Percentiles rank a stretch among this genome's conserved stretches.
These are phyloP conservation scores for Drosophila trapezifrons DNA, from an alignment of 1,140 invertebrate genomes.

Conservation along the genomic window DNA sequence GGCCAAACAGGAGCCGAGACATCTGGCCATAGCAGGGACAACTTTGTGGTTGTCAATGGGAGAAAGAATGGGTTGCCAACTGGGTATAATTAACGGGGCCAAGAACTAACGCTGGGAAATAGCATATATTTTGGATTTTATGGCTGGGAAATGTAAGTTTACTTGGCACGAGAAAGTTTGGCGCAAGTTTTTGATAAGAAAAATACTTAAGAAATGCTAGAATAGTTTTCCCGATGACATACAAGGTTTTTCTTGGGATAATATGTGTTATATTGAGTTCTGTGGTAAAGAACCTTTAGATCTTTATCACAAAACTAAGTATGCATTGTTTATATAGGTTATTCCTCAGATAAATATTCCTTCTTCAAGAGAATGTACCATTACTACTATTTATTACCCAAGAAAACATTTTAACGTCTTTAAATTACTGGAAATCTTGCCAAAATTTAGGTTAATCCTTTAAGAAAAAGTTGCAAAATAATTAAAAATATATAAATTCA, in stretches of 20 bases:
- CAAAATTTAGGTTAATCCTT: not conserved
- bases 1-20: conserved; percentile 38
- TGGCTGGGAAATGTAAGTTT: not conserved
- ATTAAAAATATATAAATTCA: not conserved
- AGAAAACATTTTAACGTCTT: not conserved
- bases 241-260: not conserved
- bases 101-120: conserved; percentile 1
- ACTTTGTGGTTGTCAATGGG: conserved; percentile 41
- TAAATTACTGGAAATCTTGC: no score
- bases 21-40: conserved; percentile 44
- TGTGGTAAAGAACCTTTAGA: not conserved
- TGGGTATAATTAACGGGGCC: conserved; percentile 26
- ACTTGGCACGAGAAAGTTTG: not conserved
- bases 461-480: not conserved
- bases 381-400: not conserved
- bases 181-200: not conserved
- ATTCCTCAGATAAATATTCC: not conserved
- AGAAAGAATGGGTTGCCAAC: conserved; percentile 28
- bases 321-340: not conserved
- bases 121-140: conserved; percentile 22
- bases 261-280: not conserved
- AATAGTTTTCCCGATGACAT: not conserved
- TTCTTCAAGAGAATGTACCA: not conserved
- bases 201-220: not conserved
- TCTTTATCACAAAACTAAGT: not conserved